A percentile compares a stretch with the other conserved stretches of the same genome.
Evolutionary conservation across 2,888 invertebrate genomes (phyloP).

Genomic region (Diploptera punctata): DNA sequence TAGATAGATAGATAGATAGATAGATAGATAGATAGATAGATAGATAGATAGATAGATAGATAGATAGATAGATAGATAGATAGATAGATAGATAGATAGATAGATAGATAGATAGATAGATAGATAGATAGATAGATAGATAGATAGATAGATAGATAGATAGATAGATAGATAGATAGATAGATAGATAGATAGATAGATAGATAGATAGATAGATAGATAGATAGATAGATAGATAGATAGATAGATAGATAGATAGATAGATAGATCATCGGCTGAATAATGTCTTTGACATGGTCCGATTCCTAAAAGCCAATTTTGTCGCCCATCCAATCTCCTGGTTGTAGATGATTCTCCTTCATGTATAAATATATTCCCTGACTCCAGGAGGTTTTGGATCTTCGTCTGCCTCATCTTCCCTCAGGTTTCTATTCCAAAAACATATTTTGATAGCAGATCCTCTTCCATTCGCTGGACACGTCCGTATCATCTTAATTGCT

Average conservation of each 20-base stretch:
- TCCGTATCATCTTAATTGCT: too few species aligned
- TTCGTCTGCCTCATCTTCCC: too few species aligned
- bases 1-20: neutral
- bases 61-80: neutral
- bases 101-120: neutral
- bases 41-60: neutral
- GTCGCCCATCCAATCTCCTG: too few species aligned
- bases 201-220: slow-evolving; percentile 17
- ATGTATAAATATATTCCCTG: too few species aligned
- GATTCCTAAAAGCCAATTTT: too few species aligned
- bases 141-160: slow-evolving; percentile 17
- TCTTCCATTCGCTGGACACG: too few species aligned
- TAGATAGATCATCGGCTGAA: too few species aligned
- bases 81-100: neutral
- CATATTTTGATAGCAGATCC: too few species aligned
- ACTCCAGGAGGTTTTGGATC: too few species aligned
- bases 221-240: slow-evolving; percentile 17
- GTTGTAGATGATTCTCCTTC: too few species aligned
- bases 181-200: slow-evolving; percentile 17
- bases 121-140: slow-evolving; percentile 12
- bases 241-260: slow-evolving; percentile 17
- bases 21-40: neutral
- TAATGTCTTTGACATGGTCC: too few species aligned
- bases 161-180: slow-evolving; percentile 17
- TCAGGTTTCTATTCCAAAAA: too few species aligned